phyloP scores from a whole-genome alignment of 2,888 invertebrate genomes.

The Lacanobia wlatinum region DNA sequence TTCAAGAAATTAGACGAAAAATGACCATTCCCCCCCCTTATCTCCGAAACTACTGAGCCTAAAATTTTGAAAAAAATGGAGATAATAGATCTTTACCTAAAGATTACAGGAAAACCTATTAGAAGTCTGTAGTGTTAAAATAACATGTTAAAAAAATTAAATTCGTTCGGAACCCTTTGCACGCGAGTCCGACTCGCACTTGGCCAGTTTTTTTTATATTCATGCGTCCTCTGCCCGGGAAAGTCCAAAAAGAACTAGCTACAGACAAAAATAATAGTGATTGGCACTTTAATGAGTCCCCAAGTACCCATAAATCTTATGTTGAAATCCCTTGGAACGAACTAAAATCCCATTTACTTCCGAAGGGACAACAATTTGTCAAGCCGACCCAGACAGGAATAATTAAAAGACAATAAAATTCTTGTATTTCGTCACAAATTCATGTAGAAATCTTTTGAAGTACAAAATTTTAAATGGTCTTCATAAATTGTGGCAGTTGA shows the following conservation, averaged over 20 bases:
- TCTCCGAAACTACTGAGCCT: too few species aligned
- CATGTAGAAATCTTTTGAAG: slow-evolving; percentile 42
- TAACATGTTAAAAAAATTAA: too few species aligned
- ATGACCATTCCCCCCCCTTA: too few species aligned
- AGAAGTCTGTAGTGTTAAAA: too few species aligned
- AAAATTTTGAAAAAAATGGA: too few species aligned
- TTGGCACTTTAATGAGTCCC: not conserved
- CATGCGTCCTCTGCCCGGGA: not conserved
- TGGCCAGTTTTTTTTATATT: not conserved
- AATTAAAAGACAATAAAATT: slow-evolving; percentile 62
- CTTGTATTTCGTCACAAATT: slow-evolving; percentile 31
- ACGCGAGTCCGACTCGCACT: too few species aligned
- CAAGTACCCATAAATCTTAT: slow-evolving; percentile 44
- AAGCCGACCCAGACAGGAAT: slow-evolving; percentile 35
- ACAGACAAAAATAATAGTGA: slow-evolving; percentile 3
- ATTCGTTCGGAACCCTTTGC: too few species aligned
- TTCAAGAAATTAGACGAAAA: too few species aligned
- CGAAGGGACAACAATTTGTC: slow-evolving; percentile 26
- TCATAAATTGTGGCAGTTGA: slow-evolving; percentile 50
- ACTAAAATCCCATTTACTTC: slow-evolving; percentile 21
- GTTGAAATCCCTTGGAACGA: slow-evolving; percentile 20
- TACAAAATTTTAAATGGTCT: slow-evolving; percentile 24
- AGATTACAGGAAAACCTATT: too few species aligned
- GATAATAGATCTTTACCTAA: too few species aligned
- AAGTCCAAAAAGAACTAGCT: not conserved